Base-by-base conservation (phyloP, 2,888 invertebrate species). In the Smittia sp. region DNA sequence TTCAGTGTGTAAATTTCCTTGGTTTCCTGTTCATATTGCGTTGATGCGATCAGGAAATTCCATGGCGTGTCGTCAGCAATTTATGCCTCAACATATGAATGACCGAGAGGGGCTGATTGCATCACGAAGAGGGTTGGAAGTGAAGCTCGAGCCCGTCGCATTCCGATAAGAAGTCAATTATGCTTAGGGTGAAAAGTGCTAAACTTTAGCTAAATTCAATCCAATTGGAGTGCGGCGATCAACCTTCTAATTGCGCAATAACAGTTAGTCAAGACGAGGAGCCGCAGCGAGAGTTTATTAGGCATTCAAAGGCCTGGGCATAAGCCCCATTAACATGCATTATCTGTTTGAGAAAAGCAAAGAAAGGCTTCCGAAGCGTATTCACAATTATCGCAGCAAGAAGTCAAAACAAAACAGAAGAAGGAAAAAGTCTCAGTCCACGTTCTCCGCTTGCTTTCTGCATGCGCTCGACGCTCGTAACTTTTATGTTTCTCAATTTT, bases 391-490 rank as follows among this genome's bases (percentile, higher is more conserved):
- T 27, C 25, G 63, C 63, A 69, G 72, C 54, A 54, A 72, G 39
- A 72, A 72, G 72, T 72, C 72, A 72, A 72, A 54, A 39, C 58
- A 62, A 52, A 72, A 72, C 52, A 72, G 20, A 58, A 39, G 39
- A 38, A 72, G 1, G 54, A 69, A 73, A 73, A 63, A 73, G 41
- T 39, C 38, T 73, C 54, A 41, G 58, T 62, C 73, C 73, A 73
- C 73, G 73, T 73, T 73, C 73, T 73, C 18, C 39, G 73, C 65
- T 65, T 27, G 20, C 41, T 2, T 11, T 67, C 39, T 25, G 20
- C 67, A 7, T 67, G 20, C 38, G 67, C 67, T 67, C 20, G 18
- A 1, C 67, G 39, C 41, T 67, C 67, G 67, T 41, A 67, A 7
- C 7, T 22, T 58, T 58, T n/a, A 58, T 46, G 46, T 38, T 67